Evolutionary conservation across 2,888 invertebrate species (phyloP), one percentile per base, ranked within the genome.

Genomic region (Criorhina ranunculi): DNA sequence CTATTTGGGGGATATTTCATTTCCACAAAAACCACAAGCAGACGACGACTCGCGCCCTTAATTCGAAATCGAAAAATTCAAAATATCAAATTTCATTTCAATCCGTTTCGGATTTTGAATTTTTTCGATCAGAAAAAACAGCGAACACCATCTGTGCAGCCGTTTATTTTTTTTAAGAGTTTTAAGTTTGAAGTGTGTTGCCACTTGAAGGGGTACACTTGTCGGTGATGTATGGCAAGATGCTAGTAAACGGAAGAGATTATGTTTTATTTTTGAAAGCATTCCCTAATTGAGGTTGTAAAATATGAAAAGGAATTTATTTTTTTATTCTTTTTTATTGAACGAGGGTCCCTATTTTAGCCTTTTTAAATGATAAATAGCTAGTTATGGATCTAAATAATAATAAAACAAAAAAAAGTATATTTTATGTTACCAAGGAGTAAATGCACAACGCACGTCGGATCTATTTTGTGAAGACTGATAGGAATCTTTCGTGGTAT

Each of bases 151-250:
- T 44, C 42, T 35, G 37, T 49, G 42, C 42, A 67, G 59, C 69
- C 40, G 55, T 76, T 76, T 69, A 70, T 81, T 76, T 75, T 75
- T 67, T 53, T 60, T 44, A 60, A 73, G 73, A 59, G 73, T 53
- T 66, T 77, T 46, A 9, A 64, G 19, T 35, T 66, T 72, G 67
- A 83, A 83, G 83, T 73, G 79, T 40, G 46, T 62, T 64, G 49
- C 67, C 83, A 79, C 83, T 83, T 83, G 83, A 75, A 62, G 37
- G 55, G 62, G 33, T 42, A 70, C 64, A 79, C 83, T 69, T 62
- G 31, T 49, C 40, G 42, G 49, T 79, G 79, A 67, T 78, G 72
- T 72, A 67, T 46, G 37, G 77, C 53, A 33, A 72, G 49, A 76
- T 53, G 53, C 2, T 35, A 35, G 35, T 9, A 2, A 17, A 19